These are phyloP conservation scores for Bufotes viridis DNA, from an alignment of 2,797 vertebrate genomes.

Conservation along the genomic window DNA sequence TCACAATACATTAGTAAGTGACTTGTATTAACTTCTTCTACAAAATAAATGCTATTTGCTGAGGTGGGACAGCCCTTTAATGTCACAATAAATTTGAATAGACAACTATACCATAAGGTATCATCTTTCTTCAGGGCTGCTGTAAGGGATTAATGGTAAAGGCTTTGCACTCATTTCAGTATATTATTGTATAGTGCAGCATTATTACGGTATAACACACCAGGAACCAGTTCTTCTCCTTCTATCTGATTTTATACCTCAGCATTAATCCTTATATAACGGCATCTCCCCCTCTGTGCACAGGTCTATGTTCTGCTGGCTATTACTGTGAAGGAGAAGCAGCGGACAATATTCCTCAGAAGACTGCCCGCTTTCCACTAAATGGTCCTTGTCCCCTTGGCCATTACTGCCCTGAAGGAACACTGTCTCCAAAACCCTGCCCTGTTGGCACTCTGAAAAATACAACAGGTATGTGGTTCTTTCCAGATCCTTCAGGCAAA, in stretches of 20 bases:
- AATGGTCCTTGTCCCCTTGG: constrained; percentile 87
- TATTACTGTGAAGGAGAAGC: constrained; percentile 87
- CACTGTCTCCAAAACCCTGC: constrained; percentile 79
- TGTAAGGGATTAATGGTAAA: too few species aligned
- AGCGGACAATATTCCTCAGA: constrained; percentile 73
- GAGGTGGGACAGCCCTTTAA: too few species aligned
- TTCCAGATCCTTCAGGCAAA: background rate
- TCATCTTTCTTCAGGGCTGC: too few species aligned
- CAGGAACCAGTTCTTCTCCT: background rate
- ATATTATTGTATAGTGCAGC: background rate
- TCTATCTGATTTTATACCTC: background rate
- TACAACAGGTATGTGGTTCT: constrained; percentile 76
- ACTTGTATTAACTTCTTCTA: too few species aligned
- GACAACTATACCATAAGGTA: too few species aligned
- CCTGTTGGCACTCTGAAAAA: constrained; percentile 84
- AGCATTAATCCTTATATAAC: background rate
- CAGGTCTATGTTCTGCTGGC: constrained; percentile 84
- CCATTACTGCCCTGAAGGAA: constrained; percentile 86
- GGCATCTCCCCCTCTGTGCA: background rate
- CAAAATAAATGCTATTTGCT: too few species aligned
- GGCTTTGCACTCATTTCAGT: too few species aligned
- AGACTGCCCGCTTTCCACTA: constrained; percentile 67
- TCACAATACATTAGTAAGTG: too few species aligned
- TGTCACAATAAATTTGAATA: too few species aligned
- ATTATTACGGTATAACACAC: background rate